These are phyloP conservation scores for Trichosurus vulpecula DNA, from an alignment of 2,797 vertebrate species.

Conservation along the genomic window DNA sequence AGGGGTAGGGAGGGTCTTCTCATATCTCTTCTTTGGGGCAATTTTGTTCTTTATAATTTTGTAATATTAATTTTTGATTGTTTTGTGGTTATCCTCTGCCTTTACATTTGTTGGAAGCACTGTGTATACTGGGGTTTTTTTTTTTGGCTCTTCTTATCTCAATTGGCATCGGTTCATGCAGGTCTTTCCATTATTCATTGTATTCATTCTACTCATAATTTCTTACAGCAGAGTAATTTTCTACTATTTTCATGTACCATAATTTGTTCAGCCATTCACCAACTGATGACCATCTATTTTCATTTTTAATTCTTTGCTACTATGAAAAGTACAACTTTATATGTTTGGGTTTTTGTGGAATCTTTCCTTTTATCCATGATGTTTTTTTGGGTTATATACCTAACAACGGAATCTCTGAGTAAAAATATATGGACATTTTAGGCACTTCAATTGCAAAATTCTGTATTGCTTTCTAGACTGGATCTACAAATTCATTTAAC, in stretches of 20 bases:
- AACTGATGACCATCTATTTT: background rate
- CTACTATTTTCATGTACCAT: background rate
- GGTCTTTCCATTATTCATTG: background rate
- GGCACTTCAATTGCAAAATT: background rate
- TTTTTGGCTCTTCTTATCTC: background rate
- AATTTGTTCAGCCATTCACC: background rate
- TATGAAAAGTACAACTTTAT: background rate
- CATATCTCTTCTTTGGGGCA: background rate
- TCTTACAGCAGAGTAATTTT: background rate
- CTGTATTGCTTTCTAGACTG: background rate
- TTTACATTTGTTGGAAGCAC: background rate
- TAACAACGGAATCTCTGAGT: background rate
- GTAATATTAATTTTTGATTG: background rate
- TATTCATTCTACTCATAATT: background rate
- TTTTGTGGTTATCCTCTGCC: background rate
- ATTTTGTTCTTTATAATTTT: background rate
- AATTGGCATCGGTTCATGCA: background rate
- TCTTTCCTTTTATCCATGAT: background rate
- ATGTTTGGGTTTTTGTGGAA: background rate
- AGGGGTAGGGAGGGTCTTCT: too few species aligned
- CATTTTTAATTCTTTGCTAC: background rate
- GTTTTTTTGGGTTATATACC: background rate
- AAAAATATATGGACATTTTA: background rate
- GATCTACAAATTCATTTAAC: background rate
- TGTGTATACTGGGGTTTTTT: background rate